Base-by-base conservation (phyloP, 2,888 invertebrate genomes). In the Cosmorhoe ocellata region DNA sequence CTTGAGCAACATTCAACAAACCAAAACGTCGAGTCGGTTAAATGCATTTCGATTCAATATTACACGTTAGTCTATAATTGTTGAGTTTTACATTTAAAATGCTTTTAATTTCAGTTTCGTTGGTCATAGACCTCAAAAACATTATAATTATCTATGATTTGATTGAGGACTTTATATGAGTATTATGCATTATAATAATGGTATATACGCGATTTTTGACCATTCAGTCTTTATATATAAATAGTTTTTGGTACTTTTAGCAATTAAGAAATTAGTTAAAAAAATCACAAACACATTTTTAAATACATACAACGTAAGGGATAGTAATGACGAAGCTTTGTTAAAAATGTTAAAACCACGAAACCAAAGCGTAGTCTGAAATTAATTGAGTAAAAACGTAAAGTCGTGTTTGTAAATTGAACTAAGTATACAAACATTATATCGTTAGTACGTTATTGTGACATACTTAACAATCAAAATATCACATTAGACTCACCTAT, bases 321-420 rank as follows among this genome's bases (percentile, higher is more conserved):
- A 56, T 36, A n/a, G n/a, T n/a, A 30, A 44, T 42, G 62, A 58
- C 52, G 49, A 58, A 58, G 58, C 62, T 62, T 58, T 59, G 58
- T 59, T 59, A 54, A 53, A 51, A 40, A 31, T 44, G 45, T 48
- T 45, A 46, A 44, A 55, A 49, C 44, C 37, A 52, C 51, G 38
- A 56, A 58, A 62, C 59, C 59, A 59, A 62, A 59, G 59, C 59
- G 52, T 56, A 58, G 56, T 62, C 59, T 33, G 54, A 51, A 48
- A 51, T 56, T 53, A 48, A 48, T 59, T 37, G 50, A 51, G 14
- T 46, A 44, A n/a, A n/a, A n/a, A 51, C 18, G 22, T 33, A 27
- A 41, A 34, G 31, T 40, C 36, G 36, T 42, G 31, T 51, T 37
- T 31, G 31, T 14, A 37, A 42, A 18, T 28, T n/a, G n/a, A n/a